Conservation (phyloP, 2,113 vertebrate genomes). For the Hypanus sabinus region DNA sequence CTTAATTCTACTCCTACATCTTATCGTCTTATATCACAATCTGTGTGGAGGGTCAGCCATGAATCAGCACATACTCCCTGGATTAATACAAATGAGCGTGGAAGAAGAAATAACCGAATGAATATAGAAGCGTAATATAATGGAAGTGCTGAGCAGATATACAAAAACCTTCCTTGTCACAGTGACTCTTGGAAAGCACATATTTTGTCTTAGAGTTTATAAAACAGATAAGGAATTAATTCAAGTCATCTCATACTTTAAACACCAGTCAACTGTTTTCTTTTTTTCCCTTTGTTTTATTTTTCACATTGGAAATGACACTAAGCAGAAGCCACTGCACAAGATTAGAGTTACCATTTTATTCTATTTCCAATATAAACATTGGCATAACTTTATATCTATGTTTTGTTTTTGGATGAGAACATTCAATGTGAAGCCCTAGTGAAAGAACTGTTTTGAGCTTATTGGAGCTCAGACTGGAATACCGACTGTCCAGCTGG, state of each 20-base stretch:
- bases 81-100: too few relatives aligned
- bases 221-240: background rate
- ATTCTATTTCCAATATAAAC: background rate
- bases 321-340: background rate
- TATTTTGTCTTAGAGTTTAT: background rate
- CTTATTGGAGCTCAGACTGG: too few relatives aligned
- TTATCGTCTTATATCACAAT: too few relatives aligned
- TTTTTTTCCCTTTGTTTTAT: background rate
- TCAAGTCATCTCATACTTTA: background rate
- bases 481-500: too few relatives aligned
- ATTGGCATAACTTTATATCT: background rate
- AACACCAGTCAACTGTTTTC: background rate
- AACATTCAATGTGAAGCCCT: background rate
- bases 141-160: background rate
- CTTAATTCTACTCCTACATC: too few relatives aligned
- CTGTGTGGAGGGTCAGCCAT: background rate
- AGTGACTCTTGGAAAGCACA: background rate
- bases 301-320: background rate
- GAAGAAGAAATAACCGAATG: background rate
- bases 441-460: too few relatives aligned
- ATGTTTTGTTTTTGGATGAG: conserved; percentile 20
- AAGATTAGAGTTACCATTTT: background rate
- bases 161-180: background rate
- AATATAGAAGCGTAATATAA: background rate
- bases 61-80: background rate